These are phyloP conservation scores for Pongo abelii DNA, from an alignment of 2,113 vertebrate genomes.

Conservation along the genomic window DNA sequence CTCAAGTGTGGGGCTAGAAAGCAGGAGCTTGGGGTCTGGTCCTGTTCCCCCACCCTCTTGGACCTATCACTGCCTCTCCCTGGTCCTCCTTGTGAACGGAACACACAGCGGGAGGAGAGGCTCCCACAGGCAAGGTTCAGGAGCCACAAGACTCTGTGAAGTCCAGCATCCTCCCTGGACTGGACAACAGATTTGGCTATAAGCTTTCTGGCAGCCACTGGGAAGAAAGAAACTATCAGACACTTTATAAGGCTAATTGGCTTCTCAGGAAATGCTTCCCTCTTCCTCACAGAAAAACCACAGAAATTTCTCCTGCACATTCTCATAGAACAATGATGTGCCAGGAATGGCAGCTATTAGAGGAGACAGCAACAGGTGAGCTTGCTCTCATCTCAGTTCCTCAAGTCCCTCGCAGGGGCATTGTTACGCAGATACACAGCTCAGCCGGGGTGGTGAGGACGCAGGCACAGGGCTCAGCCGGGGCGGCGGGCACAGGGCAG, in stretches of 20 bases:
- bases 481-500: too few relatives aligned
- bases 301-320: rapidly evolving
- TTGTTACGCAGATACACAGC: rapidly evolving
- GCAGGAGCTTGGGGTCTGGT: neutral
- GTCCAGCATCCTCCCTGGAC: rapidly evolving
- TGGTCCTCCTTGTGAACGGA: neutral
- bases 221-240: neutral
- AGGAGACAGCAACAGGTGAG: rapidly evolving
- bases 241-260: neutral
- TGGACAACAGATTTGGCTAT: rapidly evolving
- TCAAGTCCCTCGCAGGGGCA: too few relatives aligned
- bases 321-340: rapidly evolving
- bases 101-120: neutral
- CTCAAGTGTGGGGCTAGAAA: too few relatives aligned
- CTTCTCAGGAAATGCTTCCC: neutral
- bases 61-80: too few relatives aligned
- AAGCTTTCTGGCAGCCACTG: neutral
- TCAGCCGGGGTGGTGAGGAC: rapidly evolving
- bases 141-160: neutral
- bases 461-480: neutral
- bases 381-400: neutral
- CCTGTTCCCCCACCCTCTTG: neutral
- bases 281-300: neutral
- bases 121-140: rapidly evolving
- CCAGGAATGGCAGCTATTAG: rapidly evolving